Conservation (phyloP, 2,113 vertebrate species). For the Dicerorhinus sumatrensis region DNA sequence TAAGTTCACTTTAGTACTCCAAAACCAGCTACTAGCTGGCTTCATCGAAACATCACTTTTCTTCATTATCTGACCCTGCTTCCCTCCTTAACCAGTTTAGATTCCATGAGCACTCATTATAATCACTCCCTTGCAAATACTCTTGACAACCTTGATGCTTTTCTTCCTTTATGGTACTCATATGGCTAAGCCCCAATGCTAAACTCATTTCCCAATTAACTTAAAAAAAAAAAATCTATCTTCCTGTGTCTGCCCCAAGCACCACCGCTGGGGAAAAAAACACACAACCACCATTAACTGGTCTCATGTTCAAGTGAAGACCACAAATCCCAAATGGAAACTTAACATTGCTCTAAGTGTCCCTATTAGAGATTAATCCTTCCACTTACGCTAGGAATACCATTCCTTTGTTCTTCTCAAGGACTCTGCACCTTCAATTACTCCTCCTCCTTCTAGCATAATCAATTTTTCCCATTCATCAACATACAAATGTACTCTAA, state of each 20-base stretch:
- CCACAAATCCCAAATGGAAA: constrained; percentile 54
- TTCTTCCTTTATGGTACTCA: background rate
- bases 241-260: background rate
- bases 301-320: constrained; percentile 52
- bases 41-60: background rate
- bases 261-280: background rate
- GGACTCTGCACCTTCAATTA: constrained; percentile 29
- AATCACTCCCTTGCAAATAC: constrained; percentile 31
- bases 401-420: background rate
- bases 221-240: background rate
- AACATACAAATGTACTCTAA: background rate
- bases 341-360: background rate
- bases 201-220: constrained; percentile 39
- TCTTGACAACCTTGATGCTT: background rate
- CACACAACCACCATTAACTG: constrained; percentile 46
- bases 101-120: background rate
- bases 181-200: constrained; percentile 21
- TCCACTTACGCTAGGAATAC: background rate
- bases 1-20: background rate
- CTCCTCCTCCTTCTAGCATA: background rate
- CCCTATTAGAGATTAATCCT: constrained; percentile 58
- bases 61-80: background rate
- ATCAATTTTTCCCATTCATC: background rate
- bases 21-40: background rate
- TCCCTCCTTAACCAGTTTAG: background rate